Evolutionary conservation across 2,888 invertebrate species (phyloP).

Genomic region (Pseudococcus jackbeardsleyi): DNA sequence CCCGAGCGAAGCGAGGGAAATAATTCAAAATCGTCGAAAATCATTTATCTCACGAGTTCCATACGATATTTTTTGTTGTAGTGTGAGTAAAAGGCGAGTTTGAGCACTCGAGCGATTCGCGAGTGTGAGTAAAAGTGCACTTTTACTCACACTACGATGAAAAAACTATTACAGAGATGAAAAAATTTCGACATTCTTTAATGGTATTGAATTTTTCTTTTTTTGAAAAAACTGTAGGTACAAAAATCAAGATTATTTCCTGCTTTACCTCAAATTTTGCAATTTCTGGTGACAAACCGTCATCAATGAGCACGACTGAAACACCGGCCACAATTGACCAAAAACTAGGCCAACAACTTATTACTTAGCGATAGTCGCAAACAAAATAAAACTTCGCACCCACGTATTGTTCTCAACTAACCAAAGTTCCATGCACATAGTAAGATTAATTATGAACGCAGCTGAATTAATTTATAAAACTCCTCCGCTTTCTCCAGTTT

Average conservation of each 20-base stretch:
- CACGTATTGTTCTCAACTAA: constrained; percentile 9
- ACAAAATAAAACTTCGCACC: constrained; percentile 9
- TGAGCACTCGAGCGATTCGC: no score
- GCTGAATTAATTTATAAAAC: constrained; percentile 26
- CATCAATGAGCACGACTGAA: neutral
- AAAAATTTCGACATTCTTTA: no score
- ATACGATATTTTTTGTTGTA: no score
- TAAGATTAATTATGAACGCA: constrained; percentile 21
- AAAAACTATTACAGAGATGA: no score
- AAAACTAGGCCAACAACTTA: neutral
- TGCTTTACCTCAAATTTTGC: neutral
- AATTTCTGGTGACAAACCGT: neutral
- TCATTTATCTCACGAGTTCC: no score
- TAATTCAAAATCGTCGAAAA: no score
- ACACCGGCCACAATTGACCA: neutral
- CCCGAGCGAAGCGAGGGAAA: no score
- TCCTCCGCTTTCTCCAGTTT: neutral
- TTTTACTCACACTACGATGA: no score
- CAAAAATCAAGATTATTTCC: neutral
- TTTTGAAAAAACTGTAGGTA: no score
- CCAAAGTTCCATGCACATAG: neutral
- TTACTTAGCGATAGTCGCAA: neutral
- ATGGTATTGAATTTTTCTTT: no score
- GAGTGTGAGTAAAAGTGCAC: no score
- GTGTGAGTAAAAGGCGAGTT: no score